Percentiles rank a stretch among this genome's conserved stretches.
These are phyloP conservation scores for Riparia riparia DNA, from an alignment of 2,113 vertebrate species.

Conservation along the genomic window DNA sequence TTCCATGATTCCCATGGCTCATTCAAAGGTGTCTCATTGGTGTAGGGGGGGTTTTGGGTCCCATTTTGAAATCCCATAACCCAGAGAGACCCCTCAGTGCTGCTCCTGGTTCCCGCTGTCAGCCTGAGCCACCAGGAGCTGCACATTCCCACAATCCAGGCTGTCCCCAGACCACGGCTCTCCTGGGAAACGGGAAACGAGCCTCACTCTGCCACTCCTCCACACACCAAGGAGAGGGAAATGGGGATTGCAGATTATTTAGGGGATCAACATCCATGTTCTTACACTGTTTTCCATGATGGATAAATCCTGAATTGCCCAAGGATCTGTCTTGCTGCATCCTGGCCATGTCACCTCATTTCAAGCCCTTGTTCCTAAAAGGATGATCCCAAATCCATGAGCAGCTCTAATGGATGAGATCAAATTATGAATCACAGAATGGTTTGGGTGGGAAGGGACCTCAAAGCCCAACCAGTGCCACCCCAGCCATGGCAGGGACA, in stretches of 20 bases:
- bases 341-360: not conserved
- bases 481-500: not conserved
- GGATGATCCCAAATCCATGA: not conserved
- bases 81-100: not conserved
- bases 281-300: not conserved
- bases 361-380: not conserved
- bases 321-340: not conserved
- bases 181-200: not conserved
- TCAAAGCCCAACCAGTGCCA: rapidly evolving
- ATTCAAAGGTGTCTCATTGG: not conserved
- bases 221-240: not conserved
- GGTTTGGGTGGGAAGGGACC: not conserved
- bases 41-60: not conserved
- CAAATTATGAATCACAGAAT: not conserved
- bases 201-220: not conserved
- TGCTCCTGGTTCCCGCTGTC: not conserved
- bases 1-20: not conserved
- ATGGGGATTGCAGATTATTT: not conserved
- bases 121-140: not conserved
- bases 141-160: not conserved
- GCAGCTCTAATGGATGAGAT: not conserved
- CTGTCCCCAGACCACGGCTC: rapidly evolving
- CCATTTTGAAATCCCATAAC: not conserved
- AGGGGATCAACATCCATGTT: not conserved
- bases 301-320: rapidly evolving